A percentile compares a stretch with the other conserved stretches of the same genome.
Conservation (phyloP, 2,888 invertebrate genomes). For the Clanis bilineata region DNA sequence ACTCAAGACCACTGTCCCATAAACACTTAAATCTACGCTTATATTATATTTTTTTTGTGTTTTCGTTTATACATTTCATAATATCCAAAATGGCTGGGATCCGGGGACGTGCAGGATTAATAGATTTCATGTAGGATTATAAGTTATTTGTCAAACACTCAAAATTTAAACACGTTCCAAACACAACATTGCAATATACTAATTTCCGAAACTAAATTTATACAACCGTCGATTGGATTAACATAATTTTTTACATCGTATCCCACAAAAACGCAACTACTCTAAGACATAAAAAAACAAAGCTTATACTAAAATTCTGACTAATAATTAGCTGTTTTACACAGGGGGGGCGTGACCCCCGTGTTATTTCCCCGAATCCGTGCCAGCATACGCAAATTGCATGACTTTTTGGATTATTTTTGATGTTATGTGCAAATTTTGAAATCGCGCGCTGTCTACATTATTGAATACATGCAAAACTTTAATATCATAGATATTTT, state of each 20-base stretch:
- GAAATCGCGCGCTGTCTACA: not conserved
- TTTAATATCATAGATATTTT: not conserved
- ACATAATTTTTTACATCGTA: not conserved
- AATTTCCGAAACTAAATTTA: not conserved
- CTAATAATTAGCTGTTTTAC: not conserved
- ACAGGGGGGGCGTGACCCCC: not conserved
- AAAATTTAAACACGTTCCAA: not conserved
- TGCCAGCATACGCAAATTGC: not conserved
- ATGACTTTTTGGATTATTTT: not conserved
- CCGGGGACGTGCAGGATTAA: not conserved
- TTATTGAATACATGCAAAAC: not conserved
- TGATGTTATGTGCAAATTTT: not conserved
- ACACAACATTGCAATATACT: not conserved
- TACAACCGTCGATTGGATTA: not conserved
- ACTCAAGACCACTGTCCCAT: not conserved
- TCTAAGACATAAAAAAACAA: not conserved
- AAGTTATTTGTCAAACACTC: not conserved
- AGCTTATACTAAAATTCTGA: not conserved
- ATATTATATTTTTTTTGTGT: conserved; percentile 15
- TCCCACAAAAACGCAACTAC: not conserved
- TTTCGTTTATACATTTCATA: conserved; percentile 14
- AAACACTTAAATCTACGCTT: conserved; percentile 4
- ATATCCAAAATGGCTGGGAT: not conserved
- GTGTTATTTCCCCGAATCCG: not conserved
- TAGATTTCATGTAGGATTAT: not conserved